Conservation (phyloP, 2,797 vertebrate species). For the Syncerus caffer region DNA sequence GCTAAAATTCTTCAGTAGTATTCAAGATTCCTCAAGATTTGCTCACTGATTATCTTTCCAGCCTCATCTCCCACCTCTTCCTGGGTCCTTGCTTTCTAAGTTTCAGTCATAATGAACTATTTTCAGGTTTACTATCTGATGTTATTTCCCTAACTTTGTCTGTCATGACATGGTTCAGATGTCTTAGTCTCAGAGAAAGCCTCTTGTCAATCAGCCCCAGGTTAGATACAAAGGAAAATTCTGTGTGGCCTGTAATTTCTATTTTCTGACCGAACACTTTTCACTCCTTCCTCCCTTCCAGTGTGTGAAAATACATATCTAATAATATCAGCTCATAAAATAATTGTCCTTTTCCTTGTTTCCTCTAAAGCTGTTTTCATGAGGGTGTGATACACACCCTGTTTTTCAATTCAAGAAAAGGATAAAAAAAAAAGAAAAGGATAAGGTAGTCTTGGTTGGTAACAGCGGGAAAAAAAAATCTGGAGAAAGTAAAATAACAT, state of each 20-base stretch:
- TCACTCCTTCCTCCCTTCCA: not conserved
- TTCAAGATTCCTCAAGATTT: not conserved
- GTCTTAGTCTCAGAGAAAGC: not conserved
- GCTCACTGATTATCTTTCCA: not conserved
- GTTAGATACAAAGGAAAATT: not conserved
- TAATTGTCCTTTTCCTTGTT: not conserved
- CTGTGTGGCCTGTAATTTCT: not conserved
- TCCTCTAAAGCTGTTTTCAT: not conserved
- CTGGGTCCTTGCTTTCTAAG: not conserved
- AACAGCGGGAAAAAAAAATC: not conserved
- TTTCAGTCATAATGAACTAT: not conserved
- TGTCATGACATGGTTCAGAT: not conserved
- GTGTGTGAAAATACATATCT: not conserved
- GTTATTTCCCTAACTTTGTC: not conserved
- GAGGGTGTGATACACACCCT: not conserved
- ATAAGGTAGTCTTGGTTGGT: not conserved
- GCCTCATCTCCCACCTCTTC: not conserved
- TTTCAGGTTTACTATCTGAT: not conserved
- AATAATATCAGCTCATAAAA: not conserved
- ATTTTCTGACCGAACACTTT: not conserved
- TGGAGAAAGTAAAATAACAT: not conserved
- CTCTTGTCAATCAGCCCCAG: not conserved
- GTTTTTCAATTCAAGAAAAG: constrained; percentile 15
- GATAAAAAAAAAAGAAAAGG: constrained; percentile 13
- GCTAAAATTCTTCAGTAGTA: not conserved